Conservation (phyloP, 2,113 vertebrate species). For the Nycticorax nycticorax region DNA sequence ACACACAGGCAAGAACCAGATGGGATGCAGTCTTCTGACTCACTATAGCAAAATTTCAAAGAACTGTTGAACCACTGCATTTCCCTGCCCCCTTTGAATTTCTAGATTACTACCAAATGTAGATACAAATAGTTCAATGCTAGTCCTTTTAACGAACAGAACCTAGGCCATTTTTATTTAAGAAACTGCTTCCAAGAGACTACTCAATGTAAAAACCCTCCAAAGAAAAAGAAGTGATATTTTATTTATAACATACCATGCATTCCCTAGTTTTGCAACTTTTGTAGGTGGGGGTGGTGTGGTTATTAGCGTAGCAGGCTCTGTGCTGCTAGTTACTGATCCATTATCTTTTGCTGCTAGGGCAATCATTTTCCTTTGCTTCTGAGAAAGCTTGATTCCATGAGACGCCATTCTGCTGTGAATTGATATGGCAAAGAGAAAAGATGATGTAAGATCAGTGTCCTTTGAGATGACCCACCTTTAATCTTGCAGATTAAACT, state of each 20-base stretch:
- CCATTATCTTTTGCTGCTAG: constrained; percentile 85
- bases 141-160: not conserved
- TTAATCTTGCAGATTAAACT: not conserved
- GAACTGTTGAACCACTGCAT: not conserved
- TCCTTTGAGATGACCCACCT: not conserved
- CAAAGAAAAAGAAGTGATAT: not conserved
- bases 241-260: constrained; percentile 81
- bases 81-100: not conserved
- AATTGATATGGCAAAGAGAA: constrained; percentile 35
- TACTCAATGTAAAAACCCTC: not conserved
- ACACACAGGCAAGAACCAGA: not conserved
- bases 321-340: constrained; percentile 57
- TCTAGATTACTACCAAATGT: not conserved
- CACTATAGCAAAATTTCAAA: not conserved
- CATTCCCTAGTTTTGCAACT: constrained; percentile 79
- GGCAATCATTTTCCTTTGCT: constrained; percentile 94
- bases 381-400: constrained; percentile 91
- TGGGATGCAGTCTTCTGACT: not conserved
- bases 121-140: not conserved
- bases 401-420: constrained; percentile 76
- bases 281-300: constrained; percentile 61
- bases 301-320: constrained; percentile 67
- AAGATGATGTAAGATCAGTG: not conserved
- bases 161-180: not conserved
- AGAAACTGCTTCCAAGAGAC: not conserved